Base-by-base conservation (phyloP, 2,797 vertebrate genomes). In the Paramormyrops hopkinsi region DNA sequence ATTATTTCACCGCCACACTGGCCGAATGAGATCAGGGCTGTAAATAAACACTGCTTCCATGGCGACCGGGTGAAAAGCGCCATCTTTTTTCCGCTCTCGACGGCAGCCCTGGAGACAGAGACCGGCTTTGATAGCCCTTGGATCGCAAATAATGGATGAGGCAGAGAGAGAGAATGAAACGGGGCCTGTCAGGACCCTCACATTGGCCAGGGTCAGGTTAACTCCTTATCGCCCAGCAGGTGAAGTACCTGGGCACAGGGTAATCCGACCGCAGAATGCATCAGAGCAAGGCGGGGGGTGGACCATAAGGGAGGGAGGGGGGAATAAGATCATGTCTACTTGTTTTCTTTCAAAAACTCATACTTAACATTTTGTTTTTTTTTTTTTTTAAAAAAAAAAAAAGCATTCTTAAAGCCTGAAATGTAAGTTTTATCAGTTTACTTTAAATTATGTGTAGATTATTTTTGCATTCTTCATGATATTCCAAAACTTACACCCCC, bases 11-110 rank as follows among this genome's bases (percentile, higher is more conserved):
- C 89, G 90, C 1, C 50, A 91, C 91, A 91, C 91, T 46, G 90
- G 88, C 92, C 90, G 89, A 91, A 93, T 90, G 90, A 91, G 91
- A 94, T 91, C 90, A 92, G 33, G 12, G 90, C 85, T 92, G 93
- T 91, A 95, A 95, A 94, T 92, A 94, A 90, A 92, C n/a, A 91
- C 91, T 3, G 93, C 95, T 92, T 65, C 94, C 95, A 1, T 83
- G 92, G 94, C 89, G 92, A 96, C 93, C 25, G 59, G 88, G 89
- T 33, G 91, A 90, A 94, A 95, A 89, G 90, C 82, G 59, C 88
- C 25, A 91, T 82, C 90, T 89, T 88, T 86, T 88, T 62, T 88
- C 62, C 90, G 56, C 79, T 79, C 50, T 88, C 37, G 48, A 82
- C 7, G 54, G 82, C 62, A 51, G 48, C 59, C 51, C 50, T 2